phyloP scores from a whole-genome alignment of 1,140 invertebrate genomes.

The Drosophila sp. region DNA sequence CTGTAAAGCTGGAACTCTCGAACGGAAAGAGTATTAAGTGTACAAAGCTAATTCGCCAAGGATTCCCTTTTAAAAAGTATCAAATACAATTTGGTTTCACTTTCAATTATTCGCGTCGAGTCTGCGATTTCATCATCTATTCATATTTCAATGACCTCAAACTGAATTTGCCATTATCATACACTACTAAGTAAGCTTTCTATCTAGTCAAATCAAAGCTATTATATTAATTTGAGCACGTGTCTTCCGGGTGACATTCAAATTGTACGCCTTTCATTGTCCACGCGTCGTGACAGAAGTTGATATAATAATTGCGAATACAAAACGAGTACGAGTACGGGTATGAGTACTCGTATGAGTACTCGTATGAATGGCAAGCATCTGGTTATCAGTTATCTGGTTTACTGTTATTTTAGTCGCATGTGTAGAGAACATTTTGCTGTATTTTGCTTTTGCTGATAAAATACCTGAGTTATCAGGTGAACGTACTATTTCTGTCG shows the following conservation, averaged over 20 bases:
- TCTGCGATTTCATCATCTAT: background rate
- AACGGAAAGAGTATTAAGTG: background rate
- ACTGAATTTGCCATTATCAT: no score
- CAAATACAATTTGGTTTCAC: background rate
- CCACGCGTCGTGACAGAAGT: conserved; percentile 22
- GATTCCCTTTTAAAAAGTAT: no score
- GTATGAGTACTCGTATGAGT: background rate
- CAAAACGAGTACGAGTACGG: background rate
- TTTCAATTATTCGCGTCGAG: background rate
- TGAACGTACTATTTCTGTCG: conserved; percentile 37
- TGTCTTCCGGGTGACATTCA: conserved; percentile 34
- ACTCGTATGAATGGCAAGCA: conserved; percentile 32
- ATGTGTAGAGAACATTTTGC: conserved; percentile 18
- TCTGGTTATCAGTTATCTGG: conserved; percentile 49
- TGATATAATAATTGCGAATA: conserved; percentile 8
- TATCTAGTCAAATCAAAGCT: conserved; percentile 6
- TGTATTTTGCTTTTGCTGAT: conserved; percentile 26
- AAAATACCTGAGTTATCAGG: conserved; percentile 54
- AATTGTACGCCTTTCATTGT: conserved; percentile 17
- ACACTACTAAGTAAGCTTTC: background rate
- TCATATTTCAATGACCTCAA: background rate
- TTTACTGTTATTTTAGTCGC: conserved; percentile 25
- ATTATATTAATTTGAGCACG: conserved; percentile 30
- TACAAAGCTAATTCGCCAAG: no score
- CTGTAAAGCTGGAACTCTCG: background rate